phyloP scores from a whole-genome alignment of 2,113 vertebrate genomes.

The Turnix velox region DNA sequence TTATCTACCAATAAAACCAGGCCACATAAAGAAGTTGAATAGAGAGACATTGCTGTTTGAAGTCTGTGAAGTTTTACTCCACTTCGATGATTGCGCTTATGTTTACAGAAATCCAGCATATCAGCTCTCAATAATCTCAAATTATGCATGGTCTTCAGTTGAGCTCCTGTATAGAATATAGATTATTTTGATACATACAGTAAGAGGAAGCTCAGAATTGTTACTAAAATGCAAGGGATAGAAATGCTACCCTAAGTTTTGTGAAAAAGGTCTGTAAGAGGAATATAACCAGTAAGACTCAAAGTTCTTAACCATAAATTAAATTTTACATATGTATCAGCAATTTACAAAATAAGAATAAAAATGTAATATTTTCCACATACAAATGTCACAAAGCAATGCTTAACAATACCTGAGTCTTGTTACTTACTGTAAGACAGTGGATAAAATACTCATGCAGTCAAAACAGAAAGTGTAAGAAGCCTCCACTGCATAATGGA shows the following conservation, averaged over 20 bases:
- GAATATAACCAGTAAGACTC: background rate
- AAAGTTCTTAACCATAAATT: background rate
- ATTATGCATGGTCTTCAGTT: slow-evolving; percentile 99
- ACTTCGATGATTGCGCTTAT: slow-evolving; percentile 84
- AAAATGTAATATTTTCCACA: background rate
- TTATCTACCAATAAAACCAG: slow-evolving; percentile 94
- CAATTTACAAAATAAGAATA: background rate
- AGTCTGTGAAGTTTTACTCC: slow-evolving; percentile 91
- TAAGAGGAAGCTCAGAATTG: background rate
- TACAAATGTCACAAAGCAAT: background rate
- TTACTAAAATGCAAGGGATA: background rate
- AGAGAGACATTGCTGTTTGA: slow-evolving; percentile 92
- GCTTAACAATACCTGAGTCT: background rate
- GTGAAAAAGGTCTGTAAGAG: background rate
- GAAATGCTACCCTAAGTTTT: background rate
- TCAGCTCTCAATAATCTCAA: slow-evolving; percentile 89
- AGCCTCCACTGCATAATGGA: background rate
- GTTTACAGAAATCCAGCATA: slow-evolving; percentile 92
- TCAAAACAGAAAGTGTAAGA: background rate
- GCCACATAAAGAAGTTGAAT: slow-evolving; percentile 92
- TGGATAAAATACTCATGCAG: background rate
- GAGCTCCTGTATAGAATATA: slow-evolving; percentile 79
- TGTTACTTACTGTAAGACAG: background rate
- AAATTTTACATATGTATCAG: background rate
- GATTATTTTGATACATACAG: background rate